Evolutionary conservation across 1,140 invertebrate species (phyloP).

Genomic region (Vanessa atalanta): DNA sequence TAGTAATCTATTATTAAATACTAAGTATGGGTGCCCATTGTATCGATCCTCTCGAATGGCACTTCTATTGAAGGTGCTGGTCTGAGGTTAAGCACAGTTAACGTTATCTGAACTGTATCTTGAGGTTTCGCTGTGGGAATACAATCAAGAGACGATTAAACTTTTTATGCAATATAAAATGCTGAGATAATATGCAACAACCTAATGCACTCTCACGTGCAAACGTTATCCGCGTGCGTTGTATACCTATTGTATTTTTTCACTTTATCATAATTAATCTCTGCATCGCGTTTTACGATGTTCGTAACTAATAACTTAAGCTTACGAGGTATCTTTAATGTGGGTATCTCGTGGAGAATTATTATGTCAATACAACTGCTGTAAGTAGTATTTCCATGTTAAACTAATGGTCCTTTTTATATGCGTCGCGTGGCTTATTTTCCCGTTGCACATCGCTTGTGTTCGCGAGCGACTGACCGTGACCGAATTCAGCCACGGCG

Average conservation of each 20-base stretch:
- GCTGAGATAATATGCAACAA: background rate
- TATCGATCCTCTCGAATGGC: too few relatives aligned
- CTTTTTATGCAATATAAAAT: conserved; percentile 5
- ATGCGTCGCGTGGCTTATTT: too few relatives aligned
- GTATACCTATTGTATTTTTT: background rate
- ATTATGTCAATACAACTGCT: too few relatives aligned
- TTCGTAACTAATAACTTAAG: too few relatives aligned
- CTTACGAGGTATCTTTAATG: too few relatives aligned
- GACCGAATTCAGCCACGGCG: too few relatives aligned
- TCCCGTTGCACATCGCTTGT: too few relatives aligned
- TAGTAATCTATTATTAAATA: too few relatives aligned
- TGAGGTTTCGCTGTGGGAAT: background rate
- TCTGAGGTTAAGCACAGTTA: conserved; percentile 1
- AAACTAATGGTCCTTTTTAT: too few relatives aligned
- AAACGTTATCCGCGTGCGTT: background rate
- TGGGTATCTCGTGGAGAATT: too few relatives aligned
- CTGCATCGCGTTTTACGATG: too few relatives aligned
- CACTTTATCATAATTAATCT: background rate
- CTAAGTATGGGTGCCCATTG: background rate
- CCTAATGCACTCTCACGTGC: background rate
- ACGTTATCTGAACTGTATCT: conserved; percentile 4
- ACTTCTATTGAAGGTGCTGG: background rate
- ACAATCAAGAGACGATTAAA: background rate
- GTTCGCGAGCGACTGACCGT: too few relatives aligned
- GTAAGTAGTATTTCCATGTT: background rate